Evolutionary conservation across 2,888 invertebrate genomes (phyloP).

Genomic region (Tachina grossa): DNA sequence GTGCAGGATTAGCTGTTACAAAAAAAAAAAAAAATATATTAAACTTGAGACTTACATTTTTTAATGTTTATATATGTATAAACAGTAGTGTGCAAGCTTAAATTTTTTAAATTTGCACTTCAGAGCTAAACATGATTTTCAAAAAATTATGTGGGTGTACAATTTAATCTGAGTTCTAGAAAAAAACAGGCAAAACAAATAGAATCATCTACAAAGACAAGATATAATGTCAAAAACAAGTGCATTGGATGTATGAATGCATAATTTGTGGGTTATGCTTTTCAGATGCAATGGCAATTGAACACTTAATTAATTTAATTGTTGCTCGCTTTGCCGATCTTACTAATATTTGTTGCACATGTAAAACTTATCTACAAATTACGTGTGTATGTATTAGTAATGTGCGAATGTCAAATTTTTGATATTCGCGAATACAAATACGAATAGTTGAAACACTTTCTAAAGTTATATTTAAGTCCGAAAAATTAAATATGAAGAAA

Average conservation of each 20-base stretch:
- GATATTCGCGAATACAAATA: too few relatives aligned
- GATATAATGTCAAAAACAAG: neutral
- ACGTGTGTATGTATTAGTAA: neutral
- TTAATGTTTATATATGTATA: neutral
- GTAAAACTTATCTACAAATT: neutral
- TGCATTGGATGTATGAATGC: neutral
- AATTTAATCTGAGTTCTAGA: constrained; percentile 20
- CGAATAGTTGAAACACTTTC: too few relatives aligned
- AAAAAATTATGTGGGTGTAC: constrained; percentile 54
- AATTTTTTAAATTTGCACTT: constrained; percentile 15
- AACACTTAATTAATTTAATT: constrained; percentile 67
- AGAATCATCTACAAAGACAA: neutral
- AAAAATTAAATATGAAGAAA: too few relatives aligned
- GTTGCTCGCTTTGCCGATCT: neutral
- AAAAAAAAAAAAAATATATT: too few relatives aligned
- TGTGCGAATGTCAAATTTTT: too few relatives aligned
- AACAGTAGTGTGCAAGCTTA: neutral
- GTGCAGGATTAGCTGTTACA: too few relatives aligned
- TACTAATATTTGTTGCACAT: neutral
- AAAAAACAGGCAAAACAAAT: neutral
- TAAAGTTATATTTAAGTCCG: too few relatives aligned
- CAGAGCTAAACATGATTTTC: constrained; percentile 39
- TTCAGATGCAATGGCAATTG: constrained; percentile 26
- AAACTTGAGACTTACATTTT: too few relatives aligned
- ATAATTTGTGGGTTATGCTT: neutral